Conservation (phyloP, 2,113 vertebrate genomes). For the Nothocercus nigrocapillus region DNA sequence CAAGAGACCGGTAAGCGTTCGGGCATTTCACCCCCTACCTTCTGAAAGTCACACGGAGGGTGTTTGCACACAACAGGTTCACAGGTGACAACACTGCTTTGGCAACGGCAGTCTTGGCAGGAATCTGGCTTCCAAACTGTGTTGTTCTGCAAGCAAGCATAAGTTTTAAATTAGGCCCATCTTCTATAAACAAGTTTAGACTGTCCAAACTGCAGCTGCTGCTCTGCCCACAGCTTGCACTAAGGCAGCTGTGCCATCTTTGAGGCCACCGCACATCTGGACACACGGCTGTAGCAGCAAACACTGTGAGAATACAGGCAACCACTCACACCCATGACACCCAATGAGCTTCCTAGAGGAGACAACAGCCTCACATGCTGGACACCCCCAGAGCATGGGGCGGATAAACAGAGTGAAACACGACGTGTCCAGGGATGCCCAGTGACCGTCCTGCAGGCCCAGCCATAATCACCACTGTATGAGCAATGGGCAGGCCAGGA, state of each 20-base stretch:
- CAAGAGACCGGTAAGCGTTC: neutral
- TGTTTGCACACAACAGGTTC: slow-evolving; percentile 77
- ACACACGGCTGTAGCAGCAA: rapidly evolving
- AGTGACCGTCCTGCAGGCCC: too few species aligned
- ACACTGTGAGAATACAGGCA: neutral
- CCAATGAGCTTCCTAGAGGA: neutral
- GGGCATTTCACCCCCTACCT: slow-evolving; percentile 74
- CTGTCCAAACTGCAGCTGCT: neutral
- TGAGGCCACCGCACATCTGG: rapidly evolving
- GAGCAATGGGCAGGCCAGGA: neutral
- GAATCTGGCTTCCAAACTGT: slow-evolving; percentile 88
- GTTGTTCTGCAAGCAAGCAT: slow-evolving; percentile 82
- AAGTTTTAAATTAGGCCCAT: slow-evolving; percentile 8
- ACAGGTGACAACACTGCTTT: slow-evolving; percentile 82
- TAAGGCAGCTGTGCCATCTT: neutral
- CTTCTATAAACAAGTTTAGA: neutral
- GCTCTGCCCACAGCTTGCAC: neutral
- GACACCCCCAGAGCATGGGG: neutral
- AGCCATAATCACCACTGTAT: neutral
- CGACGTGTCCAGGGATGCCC: neutral
- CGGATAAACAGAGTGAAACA: neutral
- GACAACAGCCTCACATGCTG: neutral
- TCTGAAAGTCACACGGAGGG: slow-evolving; percentile 87
- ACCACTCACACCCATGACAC: neutral
- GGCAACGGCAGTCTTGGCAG: slow-evolving; percentile 89